A percentile compares a stretch with the other conserved stretches of the same genome.
These are phyloP conservation scores for Cavia aperea DNA, from an alignment of 2,113 vertebrate species.

Conservation along the genomic window DNA sequence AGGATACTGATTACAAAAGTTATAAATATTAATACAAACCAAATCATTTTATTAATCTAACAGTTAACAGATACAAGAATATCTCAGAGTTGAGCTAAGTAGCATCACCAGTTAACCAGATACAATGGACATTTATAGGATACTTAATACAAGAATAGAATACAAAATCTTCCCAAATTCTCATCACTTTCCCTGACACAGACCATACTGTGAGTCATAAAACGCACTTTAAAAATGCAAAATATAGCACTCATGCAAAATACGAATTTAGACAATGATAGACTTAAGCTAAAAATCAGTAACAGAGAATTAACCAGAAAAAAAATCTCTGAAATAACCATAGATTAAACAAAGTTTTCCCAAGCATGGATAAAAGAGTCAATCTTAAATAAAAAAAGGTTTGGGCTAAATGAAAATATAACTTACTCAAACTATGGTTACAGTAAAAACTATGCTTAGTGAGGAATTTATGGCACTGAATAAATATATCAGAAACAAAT, in stretches of 20 bases:
- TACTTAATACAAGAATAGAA: not conserved
- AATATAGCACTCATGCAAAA: not conserved
- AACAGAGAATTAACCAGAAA: not conserved
- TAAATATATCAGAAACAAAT: not conserved
- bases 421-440: not conserved
- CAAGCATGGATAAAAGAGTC: not conserved
- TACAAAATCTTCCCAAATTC: not conserved
- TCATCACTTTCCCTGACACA: not conserved
- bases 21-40: not conserved
- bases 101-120: not conserved
- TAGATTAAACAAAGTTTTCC: not conserved
- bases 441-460: not conserved
- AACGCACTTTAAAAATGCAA: not conserved
- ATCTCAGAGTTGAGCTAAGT: not conserved
- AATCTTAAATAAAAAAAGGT: not conserved
- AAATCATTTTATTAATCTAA: not conserved
- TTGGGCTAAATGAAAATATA: not conserved
- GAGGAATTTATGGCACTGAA: not conserved
- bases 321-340: not conserved
- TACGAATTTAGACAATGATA: not conserved
- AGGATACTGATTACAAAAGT: not conserved
- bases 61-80: not conserved
- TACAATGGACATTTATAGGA: not conserved
- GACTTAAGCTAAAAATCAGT: not conserved
- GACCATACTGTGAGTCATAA: not conserved